Percentiles rank a stretch among this genome's conserved stretches.
Evolutionary conservation across 2,113 vertebrate genomes (phyloP).

Genomic region (Mandrillus leucophaeus): DNA sequence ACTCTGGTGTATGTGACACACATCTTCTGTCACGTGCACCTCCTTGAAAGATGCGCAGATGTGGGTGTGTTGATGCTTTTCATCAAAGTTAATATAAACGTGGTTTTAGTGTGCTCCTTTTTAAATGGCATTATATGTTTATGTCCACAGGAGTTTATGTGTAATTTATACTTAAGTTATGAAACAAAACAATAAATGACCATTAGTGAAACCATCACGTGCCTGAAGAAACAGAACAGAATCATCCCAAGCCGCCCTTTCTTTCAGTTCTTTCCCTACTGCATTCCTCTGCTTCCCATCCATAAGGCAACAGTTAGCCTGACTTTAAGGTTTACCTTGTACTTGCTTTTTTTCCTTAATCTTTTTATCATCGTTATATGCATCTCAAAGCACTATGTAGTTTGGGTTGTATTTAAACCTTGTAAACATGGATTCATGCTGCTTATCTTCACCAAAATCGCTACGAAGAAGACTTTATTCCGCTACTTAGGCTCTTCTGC

Average conservation of each 20-base stretch:
- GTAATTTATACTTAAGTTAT: background rate
- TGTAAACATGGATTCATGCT: background rate
- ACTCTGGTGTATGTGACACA: background rate
- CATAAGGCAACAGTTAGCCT: background rate
- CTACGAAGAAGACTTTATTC: too few relatives aligned
- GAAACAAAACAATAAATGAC: background rate
- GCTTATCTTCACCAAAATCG: background rate
- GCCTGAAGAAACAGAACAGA: background rate
- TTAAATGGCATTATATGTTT: background rate
- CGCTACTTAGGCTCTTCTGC: background rate
- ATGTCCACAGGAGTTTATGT: too few relatives aligned
- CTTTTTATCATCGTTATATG: background rate
- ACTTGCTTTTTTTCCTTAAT: background rate
- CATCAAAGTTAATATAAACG: background rate
- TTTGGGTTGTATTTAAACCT: background rate
- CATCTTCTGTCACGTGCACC: background rate
- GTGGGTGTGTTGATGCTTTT: background rate
- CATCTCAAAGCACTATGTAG: background rate
- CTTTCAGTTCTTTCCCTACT: background rate
- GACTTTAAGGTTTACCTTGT: background rate
- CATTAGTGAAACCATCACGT: background rate
- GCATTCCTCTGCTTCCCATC: too few relatives aligned
- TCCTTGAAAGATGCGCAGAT: background rate
- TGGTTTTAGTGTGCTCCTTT: background rate
- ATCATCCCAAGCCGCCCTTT: too few relatives aligned